These are phyloP conservation scores for roundworm (Caenorhabditis elegans) DNA, from an alignment of 1,140 invertebrate species.

Conservation along the genomic window DNA sequence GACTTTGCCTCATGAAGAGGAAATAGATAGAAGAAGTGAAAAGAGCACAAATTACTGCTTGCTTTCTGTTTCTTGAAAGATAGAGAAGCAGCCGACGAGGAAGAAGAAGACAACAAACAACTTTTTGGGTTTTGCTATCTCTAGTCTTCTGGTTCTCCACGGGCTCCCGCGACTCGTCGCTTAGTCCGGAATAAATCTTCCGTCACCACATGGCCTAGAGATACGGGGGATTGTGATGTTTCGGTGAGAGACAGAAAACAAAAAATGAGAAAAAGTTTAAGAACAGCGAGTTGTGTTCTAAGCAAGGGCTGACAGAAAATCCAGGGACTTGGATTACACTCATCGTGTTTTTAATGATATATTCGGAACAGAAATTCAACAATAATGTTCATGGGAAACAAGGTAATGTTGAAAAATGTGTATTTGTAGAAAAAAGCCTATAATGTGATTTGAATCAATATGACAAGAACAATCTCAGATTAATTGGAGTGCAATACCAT, in stretches of 20 bases:
- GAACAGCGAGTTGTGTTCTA: constrained; percentile 22
- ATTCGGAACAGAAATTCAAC: too few relatives aligned
- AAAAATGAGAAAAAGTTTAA: constrained; percentile 6
- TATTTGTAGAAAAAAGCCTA: too few relatives aligned
- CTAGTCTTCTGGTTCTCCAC: neutral
- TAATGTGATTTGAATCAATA: too few relatives aligned
- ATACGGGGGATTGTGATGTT: neutral
- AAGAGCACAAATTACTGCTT: constrained; percentile 25
- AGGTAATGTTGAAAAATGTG: too few relatives aligned
- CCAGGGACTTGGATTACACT: neutral
- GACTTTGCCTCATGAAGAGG: constrained; percentile 12
- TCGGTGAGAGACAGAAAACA: neutral
- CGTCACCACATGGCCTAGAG: neutral
- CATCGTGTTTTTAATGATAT: too few relatives aligned
- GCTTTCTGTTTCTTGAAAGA: constrained; percentile 6
- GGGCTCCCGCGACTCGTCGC: neutral
- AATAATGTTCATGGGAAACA: too few relatives aligned
- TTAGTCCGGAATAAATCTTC: constrained; percentile 4
- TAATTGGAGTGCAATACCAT: too few relatives aligned
- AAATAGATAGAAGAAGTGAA: neutral
- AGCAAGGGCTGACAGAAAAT: neutral
- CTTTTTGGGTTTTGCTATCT: neutral
- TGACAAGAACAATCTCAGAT: too few relatives aligned
- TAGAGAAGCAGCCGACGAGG: neutral
- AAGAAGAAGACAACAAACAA: constrained; percentile 30